These are phyloP conservation scores for Phalera bucephala DNA, from an alignment of 2,888 invertebrate genomes.

Conservation along the genomic window DNA sequence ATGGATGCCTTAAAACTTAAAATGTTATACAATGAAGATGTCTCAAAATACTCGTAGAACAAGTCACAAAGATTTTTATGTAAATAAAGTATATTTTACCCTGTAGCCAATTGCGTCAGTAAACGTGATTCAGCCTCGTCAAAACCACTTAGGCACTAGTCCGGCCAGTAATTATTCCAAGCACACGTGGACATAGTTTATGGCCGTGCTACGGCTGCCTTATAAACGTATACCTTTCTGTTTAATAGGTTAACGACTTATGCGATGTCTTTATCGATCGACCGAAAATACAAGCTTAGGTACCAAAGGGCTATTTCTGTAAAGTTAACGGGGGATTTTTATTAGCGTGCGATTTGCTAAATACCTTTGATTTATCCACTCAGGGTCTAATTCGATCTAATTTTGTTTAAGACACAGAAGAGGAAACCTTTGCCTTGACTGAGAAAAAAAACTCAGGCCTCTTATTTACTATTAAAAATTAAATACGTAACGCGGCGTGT, in stretches of 20 bases:
- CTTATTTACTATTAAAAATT: no score
- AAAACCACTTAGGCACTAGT: conserved; percentile 49
- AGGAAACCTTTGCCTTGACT: no score
- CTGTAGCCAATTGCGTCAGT: conserved; percentile 58
- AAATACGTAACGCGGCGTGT: no score
- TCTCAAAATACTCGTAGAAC: no score
- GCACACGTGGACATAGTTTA: conserved; percentile 76
- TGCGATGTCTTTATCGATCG: conserved; percentile 60
- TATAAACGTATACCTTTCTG: conserved; percentile 66
- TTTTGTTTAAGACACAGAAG: no score
- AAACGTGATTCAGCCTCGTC: conserved; percentile 64
- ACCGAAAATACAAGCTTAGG: conserved; percentile 41
- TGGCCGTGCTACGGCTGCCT: conserved; percentile 60
- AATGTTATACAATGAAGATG: no score
- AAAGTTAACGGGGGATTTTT: not conserved
- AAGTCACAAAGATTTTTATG: no score
- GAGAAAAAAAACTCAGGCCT: no score
- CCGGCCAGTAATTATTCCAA: conserved; percentile 69
- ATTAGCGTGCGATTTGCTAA: not conserved
- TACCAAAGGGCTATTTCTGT: conserved; percentile 1
- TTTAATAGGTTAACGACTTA: conserved; percentile 74
- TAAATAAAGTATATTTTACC: conserved; percentile 27
- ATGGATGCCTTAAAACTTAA: no score
- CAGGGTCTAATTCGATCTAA: no score
- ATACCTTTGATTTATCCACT: not conserved